Evolutionary conservation across 2,888 invertebrate genomes (phyloP), one percentile per base, ranked within the genome.

Genomic region (Epinotia brunnichana): DNA sequence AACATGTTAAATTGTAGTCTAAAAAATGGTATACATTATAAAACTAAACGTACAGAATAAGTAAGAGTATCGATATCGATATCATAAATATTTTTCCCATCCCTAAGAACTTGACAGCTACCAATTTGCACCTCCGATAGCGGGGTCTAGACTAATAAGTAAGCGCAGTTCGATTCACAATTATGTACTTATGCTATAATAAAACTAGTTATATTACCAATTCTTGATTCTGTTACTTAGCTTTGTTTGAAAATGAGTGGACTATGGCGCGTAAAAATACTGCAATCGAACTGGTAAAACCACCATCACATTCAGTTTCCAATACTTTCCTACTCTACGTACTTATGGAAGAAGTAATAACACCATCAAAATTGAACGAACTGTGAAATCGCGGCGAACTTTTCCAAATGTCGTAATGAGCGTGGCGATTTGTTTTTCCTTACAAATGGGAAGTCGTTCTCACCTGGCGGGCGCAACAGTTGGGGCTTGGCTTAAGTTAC

Each of bases 381-480:
- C 84, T 85, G 87, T 87, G 84, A 89, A 88, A 89, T 88, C 84
- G 83, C 83, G 79, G 82, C 77, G 82, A 85, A 86, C 83, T 87
- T 88, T 86, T 86, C 85, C 84, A 81, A 85, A 87, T 87, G 85
- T 84, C 82, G 85, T 89, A 88, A 89, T 89, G 88, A 90, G 85
- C 82, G 81, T 80, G 84, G 85, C 87, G 86, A 89, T 89, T 88
- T 88, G 88, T 88, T 89, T 89, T 89, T 87, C 87, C 86, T 86
- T 86, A 87, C 85, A 89, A 90, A 88, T 86, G 85, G 82, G 67
- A 79, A 82, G 80, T 81, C 84, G 83, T 88, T 88, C 83, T 85
- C 87, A 90, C 89, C 88, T 89, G 87, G 83, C 83, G 81, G 81
- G 85, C 83, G 89, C 89, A 89, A 88, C 89, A 89, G 90, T 85